Conservation (phyloP, 2,888 invertebrate species). For the Agelastica alni region DNA sequence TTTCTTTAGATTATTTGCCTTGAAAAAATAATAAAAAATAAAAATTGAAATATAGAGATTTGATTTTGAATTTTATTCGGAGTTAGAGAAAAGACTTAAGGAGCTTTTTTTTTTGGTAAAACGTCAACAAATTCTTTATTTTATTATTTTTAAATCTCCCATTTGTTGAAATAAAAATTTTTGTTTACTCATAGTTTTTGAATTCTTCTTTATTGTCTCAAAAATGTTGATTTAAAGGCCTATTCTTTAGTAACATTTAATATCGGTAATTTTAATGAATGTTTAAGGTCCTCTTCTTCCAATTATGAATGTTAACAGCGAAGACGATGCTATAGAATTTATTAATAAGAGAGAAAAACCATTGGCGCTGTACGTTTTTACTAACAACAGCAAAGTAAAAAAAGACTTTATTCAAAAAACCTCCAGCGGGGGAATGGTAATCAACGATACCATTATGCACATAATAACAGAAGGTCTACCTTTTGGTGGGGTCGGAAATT, state of each 20-base stretch:
- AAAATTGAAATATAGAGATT: no score
- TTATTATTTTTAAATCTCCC: conserved; percentile 20
- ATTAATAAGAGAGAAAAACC: conserved; percentile 91
- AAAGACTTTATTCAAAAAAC: conserved; percentile 72
- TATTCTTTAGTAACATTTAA: no score
- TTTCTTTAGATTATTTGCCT: no score
- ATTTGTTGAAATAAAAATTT: not conserved
- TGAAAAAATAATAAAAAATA: no score
- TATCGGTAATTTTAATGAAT: no score
- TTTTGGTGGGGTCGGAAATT: conserved; percentile 95
- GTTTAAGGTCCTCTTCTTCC: conserved; percentile 80
- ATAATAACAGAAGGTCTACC: conserved; percentile 85
- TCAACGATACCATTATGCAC: conserved; percentile 90
- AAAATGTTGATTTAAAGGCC: no score
- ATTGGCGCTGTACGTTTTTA: conserved; percentile 86
- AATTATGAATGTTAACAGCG: conserved; percentile 78
- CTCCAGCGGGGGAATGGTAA: conserved; percentile 76
- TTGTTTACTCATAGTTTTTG: no score
- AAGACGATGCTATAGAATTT: conserved; percentile 88
- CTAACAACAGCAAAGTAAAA: conserved; percentile 61
- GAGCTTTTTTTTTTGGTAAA: no score
- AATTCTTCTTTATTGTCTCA: no score
- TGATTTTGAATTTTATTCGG: no score
- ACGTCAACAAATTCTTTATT: conserved; percentile 63
- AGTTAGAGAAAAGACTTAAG: no score